Base-by-base conservation (phyloP, 2,113 vertebrate genomes). In the Tetrao urogallus region DNA sequence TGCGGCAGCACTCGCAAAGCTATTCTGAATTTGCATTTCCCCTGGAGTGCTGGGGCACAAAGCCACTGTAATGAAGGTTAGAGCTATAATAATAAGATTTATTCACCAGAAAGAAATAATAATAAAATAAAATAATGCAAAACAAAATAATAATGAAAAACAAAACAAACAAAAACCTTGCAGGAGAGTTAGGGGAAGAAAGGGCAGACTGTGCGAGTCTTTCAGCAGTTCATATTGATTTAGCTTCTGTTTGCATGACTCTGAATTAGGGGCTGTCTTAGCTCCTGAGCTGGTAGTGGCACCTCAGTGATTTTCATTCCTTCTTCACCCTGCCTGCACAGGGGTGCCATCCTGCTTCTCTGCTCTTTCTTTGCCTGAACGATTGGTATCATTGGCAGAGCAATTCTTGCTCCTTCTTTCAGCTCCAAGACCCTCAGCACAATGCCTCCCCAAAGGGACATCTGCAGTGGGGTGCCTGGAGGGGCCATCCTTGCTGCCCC, bases 11-110 rank as follows among this genome's bases (percentile, higher is more conserved):
- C 45, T 89, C 50, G 52, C 69, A 88, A 85, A 90, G 30, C 36
- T 90, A 69, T 78, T 92, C 87, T 91, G 90, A 92, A 91, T 89
- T 82, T 77, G 19, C 36, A 9, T 76, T 85, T 93, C 87, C 78
- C 84, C 82, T 2, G 54, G 72, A 79, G 90, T 84, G 40, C 48
- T 52, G 45, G 80, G 63, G 73, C 76, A 92, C n/a, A 92, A 92
- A 95, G 73, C 57, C 76, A 50, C 80, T 42, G 61, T 83, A 95
- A 91, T 75, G 90, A 89, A 82, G 79, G 88, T 75, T 75, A 88
- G 73, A 92, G 93, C n/a, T 2, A 2, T 54, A 79, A 84, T 71
- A 91, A 86, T 60, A 90, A 89, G 79, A 86, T 88, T 75, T 13
- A 21, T 66, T 86, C 82, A 40, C 38, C 38, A 86, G 69, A 74